phyloP scores from a whole-genome alignment of 2,113 vertebrate species.

The Ceyx melanurus region DNA sequence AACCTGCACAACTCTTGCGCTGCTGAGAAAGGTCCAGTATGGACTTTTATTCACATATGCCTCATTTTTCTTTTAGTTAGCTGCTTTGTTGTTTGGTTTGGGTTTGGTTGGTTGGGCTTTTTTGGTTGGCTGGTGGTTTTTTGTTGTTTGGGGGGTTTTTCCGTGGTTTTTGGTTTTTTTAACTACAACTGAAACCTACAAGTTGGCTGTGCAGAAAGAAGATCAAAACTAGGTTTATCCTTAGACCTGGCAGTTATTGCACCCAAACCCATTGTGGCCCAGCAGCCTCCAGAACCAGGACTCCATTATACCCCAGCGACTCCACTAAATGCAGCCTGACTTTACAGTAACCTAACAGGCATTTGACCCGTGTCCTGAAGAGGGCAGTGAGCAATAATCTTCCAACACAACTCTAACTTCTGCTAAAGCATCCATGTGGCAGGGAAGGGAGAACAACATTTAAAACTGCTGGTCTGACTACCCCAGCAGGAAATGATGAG shows the following conservation, averaged over 20 bases:
- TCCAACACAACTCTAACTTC: background rate
- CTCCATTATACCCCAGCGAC: background rate
- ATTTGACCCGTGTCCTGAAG: background rate
- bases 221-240: background rate
- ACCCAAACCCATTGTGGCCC: background rate
- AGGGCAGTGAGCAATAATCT: background rate
- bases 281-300: background rate
- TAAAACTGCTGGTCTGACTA: background rate
- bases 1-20: background rate
- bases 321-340: background rate
- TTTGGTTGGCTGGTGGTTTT: too few relatives aligned
- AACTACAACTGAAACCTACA: background rate
- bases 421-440: background rate
- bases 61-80: background rate
- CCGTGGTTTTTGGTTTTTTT: background rate
- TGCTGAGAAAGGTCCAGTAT: background rate
- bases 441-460: background rate
- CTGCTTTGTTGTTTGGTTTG: background rate
- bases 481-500: background rate
- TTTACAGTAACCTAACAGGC: background rate
- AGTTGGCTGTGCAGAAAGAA: background rate
- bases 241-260: background rate
- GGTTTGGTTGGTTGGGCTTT: too few relatives aligned
- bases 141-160: too few relatives aligned
- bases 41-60: background rate